Evolutionary conservation across 2,888 invertebrate genomes (phyloP), one percentile per base, ranked within the genome.

Genomic region (Ctena decussata): DNA sequence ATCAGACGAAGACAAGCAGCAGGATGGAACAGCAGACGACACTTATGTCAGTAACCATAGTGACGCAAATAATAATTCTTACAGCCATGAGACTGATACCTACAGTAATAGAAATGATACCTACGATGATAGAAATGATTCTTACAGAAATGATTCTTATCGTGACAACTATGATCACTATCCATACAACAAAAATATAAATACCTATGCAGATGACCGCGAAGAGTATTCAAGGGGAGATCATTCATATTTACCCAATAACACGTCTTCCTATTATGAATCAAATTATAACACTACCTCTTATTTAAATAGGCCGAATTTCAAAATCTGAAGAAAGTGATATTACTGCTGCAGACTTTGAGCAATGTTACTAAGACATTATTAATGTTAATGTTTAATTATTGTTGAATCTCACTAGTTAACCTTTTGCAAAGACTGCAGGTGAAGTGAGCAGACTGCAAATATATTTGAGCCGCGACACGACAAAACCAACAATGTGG

Each of bases 201-300:
- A 65, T 35, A 65, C 18, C 18, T 65, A 65, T 65, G 35, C 32
- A 35, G 57, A 57, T 27, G 27, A 24, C 57, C 12, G 15, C 5
- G 6, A 27, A 57, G 27, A 30, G 24, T 84, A 80, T 74, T 77
- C 74, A n/a, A 78, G 69, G 77, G 84, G 80, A 69, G 80, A 78
- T 77, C 60, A 80, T 77, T 80, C 80, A 53, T 60, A 71, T 44
- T 35, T 65, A 35, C 35, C 65, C 21, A 80, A 37, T 30, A 49
- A 69, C 27, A 37, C 18, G 8, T 35, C 39, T 27, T 49, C 60
- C 1, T 84, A 82, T 57, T 65, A 70, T 27, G 71, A 79, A 57
- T 21, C 46, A 57, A 70, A 77, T 32, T 84, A 79, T 35, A 84
- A 41, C 24, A 39, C 78, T 86, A 84, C 84, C 82, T 82, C 84